Evolutionary conservation across 2,797 vertebrate genomes (phyloP).

Genomic region (Remorina albescens): DNA sequence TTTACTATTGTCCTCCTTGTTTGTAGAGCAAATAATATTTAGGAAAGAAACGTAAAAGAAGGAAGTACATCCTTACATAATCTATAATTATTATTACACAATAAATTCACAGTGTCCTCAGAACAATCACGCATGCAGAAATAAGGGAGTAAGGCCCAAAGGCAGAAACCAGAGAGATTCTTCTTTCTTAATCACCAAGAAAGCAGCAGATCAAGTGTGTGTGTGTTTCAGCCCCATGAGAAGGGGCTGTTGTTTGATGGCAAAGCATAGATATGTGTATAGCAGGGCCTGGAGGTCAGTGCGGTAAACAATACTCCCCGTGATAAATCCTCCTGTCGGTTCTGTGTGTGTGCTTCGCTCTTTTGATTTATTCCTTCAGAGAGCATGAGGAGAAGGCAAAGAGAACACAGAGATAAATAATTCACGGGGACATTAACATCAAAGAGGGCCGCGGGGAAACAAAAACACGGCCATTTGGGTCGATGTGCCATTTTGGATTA

Average conservation of each 20-base stretch:
- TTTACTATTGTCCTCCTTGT: too few species aligned
- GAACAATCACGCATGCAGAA: conserved; percentile 5
- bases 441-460: conserved; percentile 79
- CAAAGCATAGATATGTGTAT: conserved; percentile 74
- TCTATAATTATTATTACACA: conserved; percentile 24
- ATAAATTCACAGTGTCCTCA: conserved; percentile 14
- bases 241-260: conserved; percentile 69
- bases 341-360: conserved; percentile 64
- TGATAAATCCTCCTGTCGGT: conserved; percentile 80
- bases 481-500: conserved; percentile 80
- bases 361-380: conserved; percentile 83
- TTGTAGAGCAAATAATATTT: conserved; percentile 1
- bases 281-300: conserved; percentile 76
- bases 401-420: conserved; percentile 83
- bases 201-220: conserved; percentile 19
- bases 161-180: conserved; percentile 21
- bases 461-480: conserved; percentile 80
- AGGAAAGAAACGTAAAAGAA: not conserved
- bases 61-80: conserved; percentile 8
- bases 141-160: conserved; percentile 11
- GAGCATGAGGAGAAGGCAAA: conserved; percentile 75
- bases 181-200: conserved; percentile 25
- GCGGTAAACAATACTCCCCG: conserved; percentile 78
- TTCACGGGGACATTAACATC: conserved; percentile 83
- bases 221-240: conserved; percentile 51